These are phyloP conservation scores for Triplophysa bombifrons DNA, from an alignment of 2,797 vertebrate species.

Conservation along the genomic window DNA sequence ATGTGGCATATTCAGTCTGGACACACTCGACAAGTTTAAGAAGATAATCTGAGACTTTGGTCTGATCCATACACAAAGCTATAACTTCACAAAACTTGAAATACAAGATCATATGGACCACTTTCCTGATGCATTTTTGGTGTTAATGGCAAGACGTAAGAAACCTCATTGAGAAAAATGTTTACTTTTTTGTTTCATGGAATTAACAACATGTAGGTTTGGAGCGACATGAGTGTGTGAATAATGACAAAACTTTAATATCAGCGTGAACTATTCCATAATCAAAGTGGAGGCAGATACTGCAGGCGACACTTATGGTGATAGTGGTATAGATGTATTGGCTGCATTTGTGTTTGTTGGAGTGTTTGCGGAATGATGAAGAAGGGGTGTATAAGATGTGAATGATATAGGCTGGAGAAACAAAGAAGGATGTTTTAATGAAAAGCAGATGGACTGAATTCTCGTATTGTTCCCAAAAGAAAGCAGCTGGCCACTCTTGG, in stretches of 20 bases:
- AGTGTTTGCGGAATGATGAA: conserved; percentile 39
- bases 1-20: not conserved
- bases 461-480: conserved; percentile 80
- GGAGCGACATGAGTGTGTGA: too few relatives aligned
- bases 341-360: conserved; percentile 11
- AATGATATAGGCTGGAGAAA: conserved; percentile 49
- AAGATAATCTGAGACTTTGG: not conserved
- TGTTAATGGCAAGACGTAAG: not conserved
- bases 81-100: not conserved
- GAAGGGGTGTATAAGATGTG: conserved; percentile 29
- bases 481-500: conserved; percentile 80
- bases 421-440: conserved; percentile 62
- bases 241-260: not conserved
- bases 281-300: not conserved
- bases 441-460: conserved; percentile 80
- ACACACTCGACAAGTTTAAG: not conserved
- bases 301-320: not conserved
- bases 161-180: too few relatives aligned
- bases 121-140: not conserved
- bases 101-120: not conserved
- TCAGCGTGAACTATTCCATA: not conserved
- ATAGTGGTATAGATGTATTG: not conserved
- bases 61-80: not conserved
- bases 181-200: too few relatives aligned
- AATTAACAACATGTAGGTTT: too few relatives aligned